Evolutionary conservation across 2,888 invertebrate genomes (phyloP).

Genomic region (Eurytoma californica): DNA sequence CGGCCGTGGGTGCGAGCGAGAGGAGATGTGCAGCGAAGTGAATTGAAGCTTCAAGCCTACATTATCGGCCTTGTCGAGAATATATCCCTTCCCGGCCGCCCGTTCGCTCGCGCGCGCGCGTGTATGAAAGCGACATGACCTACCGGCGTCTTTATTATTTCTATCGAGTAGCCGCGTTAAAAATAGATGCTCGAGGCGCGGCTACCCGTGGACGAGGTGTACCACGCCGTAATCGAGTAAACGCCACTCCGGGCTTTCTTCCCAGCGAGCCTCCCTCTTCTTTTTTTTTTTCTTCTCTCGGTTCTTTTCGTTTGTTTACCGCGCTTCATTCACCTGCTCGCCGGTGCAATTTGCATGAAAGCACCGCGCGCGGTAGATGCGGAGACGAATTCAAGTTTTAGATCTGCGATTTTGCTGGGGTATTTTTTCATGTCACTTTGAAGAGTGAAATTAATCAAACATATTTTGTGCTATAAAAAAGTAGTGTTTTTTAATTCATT

Average conservation of each 20-base stretch:
- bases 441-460: too few species aligned
- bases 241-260: conserved; percentile 4
- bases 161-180: conserved; percentile 35
- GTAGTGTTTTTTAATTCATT: too few species aligned
- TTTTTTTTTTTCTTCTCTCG: background rate
- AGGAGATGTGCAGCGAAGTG: conserved; percentile 35
- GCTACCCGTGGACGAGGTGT: background rate
- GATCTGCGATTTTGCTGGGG: too few species aligned
- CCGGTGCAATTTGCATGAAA: background rate
- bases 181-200: conserved; percentile 30
- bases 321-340: background rate
- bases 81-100: background rate
- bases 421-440: too few species aligned
- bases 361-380: background rate
- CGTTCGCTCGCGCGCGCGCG: background rate
- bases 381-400: too few species aligned
- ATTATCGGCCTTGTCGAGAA: conserved; percentile 40
- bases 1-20: background rate
- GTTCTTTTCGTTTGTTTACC: conserved; percentile 1
- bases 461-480: too few species aligned
- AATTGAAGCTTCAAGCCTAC: conserved; percentile 43
- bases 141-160: conserved; percentile 47
- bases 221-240: conserved; percentile 27
- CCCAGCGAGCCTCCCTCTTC: background rate
- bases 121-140: conserved; percentile 36